Evolutionary conservation across 1,140 invertebrate genomes (phyloP).

Genomic region (Daktulosphaira vitifoliae): DNA sequence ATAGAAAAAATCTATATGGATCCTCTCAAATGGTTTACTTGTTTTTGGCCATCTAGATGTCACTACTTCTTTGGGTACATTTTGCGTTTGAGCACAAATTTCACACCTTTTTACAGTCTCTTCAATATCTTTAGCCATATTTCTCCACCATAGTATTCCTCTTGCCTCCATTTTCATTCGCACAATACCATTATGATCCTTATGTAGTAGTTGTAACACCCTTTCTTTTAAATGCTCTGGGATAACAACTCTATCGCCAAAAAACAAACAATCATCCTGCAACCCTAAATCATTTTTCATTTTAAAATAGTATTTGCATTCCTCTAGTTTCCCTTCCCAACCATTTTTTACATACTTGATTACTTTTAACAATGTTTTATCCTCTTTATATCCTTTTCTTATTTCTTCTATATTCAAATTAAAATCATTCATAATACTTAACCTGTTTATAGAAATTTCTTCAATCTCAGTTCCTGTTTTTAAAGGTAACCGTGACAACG

Average conservation of each 20-base stretch:
- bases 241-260: constrained; percentile 41
- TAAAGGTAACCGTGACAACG: no score
- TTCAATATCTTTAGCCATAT: constrained; percentile 42
- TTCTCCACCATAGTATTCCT: constrained; percentile 43
- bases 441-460: no score
- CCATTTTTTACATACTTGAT: no score
- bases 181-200: constrained; percentile 41
- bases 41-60: constrained; percentile 40
- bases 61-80: constrained; percentile 29
- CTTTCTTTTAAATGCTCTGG: constrained; percentile 37
- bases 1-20: constrained; percentile 42
- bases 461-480: no score
- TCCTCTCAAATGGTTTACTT: constrained; percentile 39
- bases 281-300: not conserved
- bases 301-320: not conserved
- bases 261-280: constrained; percentile 39
- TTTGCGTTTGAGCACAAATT: constrained; percentile 37
- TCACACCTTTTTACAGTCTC: constrained; percentile 36
- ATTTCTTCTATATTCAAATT: no score
- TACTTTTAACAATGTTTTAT: no score
- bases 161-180: constrained; percentile 43
- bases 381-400: no score
- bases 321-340: no score
- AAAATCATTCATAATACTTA: no score
- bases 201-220: constrained; percentile 41